Conservation (phyloP, 2,797 vertebrate species). For the Paguma larvata region DNA sequence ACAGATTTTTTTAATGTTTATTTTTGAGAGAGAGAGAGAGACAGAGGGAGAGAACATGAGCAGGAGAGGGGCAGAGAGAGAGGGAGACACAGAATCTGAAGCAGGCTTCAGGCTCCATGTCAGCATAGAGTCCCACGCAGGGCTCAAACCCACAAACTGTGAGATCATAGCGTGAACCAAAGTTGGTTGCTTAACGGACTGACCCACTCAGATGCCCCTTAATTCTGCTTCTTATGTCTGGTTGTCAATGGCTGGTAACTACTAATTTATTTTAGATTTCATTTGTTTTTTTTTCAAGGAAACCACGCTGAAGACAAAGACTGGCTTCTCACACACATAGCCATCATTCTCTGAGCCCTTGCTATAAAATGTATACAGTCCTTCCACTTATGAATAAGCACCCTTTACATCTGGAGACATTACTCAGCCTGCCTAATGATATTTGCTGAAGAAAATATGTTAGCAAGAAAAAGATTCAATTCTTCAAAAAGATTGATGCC, state of each 20-base stretch:
- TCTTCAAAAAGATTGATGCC: slow-evolving; percentile 28
- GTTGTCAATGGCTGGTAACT: neutral
- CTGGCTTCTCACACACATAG: neutral
- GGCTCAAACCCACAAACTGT: too few relatives aligned
- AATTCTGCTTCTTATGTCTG: slow-evolving; percentile 39
- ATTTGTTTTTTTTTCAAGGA: slow-evolving; percentile 34
- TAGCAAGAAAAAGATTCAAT: slow-evolving; percentile 32
- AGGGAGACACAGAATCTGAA: too few relatives aligned
- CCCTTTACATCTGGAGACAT: neutral
- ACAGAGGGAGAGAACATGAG: too few relatives aligned
- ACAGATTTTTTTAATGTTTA: too few relatives aligned
- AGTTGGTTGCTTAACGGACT: too few relatives aligned
- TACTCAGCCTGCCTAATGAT: neutral
- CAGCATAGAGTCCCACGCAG: too few relatives aligned
- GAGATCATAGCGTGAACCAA: too few relatives aligned
- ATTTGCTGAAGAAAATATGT: neutral
- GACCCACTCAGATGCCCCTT: neutral
- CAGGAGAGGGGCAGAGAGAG: too few relatives aligned
- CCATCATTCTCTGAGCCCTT: neutral
- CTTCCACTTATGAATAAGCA: neutral
- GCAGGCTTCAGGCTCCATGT: too few relatives aligned
- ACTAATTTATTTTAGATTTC: neutral
- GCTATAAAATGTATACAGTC: neutral
- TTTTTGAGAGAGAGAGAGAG: too few relatives aligned
- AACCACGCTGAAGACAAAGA: neutral